Percentiles rank a stretch among this genome's conserved stretches.
These are phyloP conservation scores for Uria aalge DNA, from an alignment of 2,113 vertebrate species.

Conservation along the genomic window DNA sequence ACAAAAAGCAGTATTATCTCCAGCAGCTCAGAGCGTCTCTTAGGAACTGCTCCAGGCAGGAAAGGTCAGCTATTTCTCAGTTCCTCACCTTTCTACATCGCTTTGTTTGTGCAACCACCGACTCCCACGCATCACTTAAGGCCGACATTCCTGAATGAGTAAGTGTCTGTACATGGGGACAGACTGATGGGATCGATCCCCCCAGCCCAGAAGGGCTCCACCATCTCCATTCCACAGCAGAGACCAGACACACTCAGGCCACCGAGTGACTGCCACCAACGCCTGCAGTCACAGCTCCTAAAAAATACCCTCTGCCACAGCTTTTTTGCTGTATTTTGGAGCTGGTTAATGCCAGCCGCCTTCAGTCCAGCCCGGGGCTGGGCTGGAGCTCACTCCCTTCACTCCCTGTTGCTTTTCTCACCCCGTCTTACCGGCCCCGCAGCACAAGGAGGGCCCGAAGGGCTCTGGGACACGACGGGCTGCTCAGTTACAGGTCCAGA, in stretches of 20 bases:
- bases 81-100: slow-evolving; percentile 23
- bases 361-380: background rate
- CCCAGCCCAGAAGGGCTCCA: fast-evolving
- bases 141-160: background rate
- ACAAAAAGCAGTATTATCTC: background rate
- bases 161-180: background rate
- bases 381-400: background rate
- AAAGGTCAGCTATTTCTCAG: slow-evolving; percentile 50
- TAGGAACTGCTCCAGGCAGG: background rate
- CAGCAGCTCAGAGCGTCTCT: background rate
- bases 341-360: fast-evolving
- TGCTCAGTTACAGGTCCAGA: background rate
- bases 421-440: background rate
- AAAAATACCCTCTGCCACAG: background rate
- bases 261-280: background rate
- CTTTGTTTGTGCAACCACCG: slow-evolving; percentile 32
- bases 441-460: background rate
- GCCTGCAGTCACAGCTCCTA: background rate
- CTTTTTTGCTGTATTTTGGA: background rate
- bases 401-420: background rate
- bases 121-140: background rate
- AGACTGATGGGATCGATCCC: background rate
- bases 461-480: background rate
- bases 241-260: background rate
- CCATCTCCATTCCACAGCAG: background rate